These are phyloP conservation scores for Bufo gargarizans DNA, from an alignment of 2,113 vertebrate species.

Conservation along the genomic window DNA sequence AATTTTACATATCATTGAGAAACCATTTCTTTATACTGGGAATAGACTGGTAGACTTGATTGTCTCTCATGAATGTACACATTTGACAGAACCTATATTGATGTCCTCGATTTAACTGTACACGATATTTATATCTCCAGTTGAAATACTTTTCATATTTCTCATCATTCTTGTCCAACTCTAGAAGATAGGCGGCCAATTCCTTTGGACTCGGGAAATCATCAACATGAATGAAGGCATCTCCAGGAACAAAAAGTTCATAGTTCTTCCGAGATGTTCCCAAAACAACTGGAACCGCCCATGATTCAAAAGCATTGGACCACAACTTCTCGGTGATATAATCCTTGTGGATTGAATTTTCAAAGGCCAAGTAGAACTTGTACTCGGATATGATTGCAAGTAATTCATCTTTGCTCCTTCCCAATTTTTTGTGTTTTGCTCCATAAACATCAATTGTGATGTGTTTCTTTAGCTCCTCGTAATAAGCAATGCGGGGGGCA, in stretches of 20 bases:
- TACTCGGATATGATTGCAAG: slow-evolving; percentile 59
- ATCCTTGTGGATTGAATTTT: slow-evolving; percentile 76
- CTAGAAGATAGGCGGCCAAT: slow-evolving; percentile 67
- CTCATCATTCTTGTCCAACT: slow-evolving; percentile 61
- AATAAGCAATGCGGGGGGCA: slow-evolving; percentile 61
- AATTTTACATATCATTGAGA: background rate
- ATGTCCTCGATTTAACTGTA: background rate
- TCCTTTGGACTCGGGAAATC: slow-evolving; percentile 69
- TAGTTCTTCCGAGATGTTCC: slow-evolving; percentile 73
- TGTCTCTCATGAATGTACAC: background rate
- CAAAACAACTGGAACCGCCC: slow-evolving; percentile 70
- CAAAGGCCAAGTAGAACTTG: slow-evolving; percentile 76
- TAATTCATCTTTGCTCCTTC: background rate
- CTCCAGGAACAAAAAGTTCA: slow-evolving; percentile 67
- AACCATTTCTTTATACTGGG: slow-evolving; percentile 2
- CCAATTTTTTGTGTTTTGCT: slow-evolving; percentile 57
- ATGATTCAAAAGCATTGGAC: slow-evolving; percentile 71
- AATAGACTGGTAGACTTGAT: background rate
- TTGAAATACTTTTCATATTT: background rate
- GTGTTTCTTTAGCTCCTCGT: slow-evolving; percentile 62
- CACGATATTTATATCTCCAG: background rate
- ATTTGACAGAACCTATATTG: background rate
- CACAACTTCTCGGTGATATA: slow-evolving; percentile 82
- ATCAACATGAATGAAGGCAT: slow-evolving; percentile 78
- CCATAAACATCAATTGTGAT: slow-evolving; percentile 69